Conservation (phyloP, 2,797 vertebrate genomes). For the Enteromius trimaculatus region DNA sequence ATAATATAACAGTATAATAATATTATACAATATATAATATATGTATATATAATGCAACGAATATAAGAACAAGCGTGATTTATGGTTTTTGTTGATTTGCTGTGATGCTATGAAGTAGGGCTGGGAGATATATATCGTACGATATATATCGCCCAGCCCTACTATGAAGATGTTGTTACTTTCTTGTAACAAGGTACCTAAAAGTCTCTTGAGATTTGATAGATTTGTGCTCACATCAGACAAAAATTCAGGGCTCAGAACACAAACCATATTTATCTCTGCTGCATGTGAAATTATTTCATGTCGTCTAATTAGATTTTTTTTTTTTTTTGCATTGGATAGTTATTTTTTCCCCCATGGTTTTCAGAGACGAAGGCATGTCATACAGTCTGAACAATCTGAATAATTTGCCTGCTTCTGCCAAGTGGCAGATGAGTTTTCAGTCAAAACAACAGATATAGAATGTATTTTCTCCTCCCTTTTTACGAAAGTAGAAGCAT, state of each 20-base stretch:
- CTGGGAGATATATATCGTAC: too few species aligned
- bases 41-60: too few species aligned
- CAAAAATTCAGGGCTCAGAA: neutral
- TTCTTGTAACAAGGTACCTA: neutral
- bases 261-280: neutral
- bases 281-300: neutral
- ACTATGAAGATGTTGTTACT: neutral
- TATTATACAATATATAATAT: too few species aligned
- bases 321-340: neutral
- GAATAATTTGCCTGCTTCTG: neutral
- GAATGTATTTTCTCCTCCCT: neutral
- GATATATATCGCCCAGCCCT: too few species aligned
- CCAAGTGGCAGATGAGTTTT: neutral
- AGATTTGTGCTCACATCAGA: neutral
- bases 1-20: too few species aligned
- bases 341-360: neutral
- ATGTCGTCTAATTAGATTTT: neutral
- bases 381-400: neutral
- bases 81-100: neutral
- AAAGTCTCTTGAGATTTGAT: neutral
- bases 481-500: neutral
- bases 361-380: neutral
- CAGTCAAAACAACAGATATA: neutral
- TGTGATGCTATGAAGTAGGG: neutral
- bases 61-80: neutral